Evolutionary conservation across 2,113 vertebrate species (phyloP).

Genomic region (Hystrix brachyura): DNA sequence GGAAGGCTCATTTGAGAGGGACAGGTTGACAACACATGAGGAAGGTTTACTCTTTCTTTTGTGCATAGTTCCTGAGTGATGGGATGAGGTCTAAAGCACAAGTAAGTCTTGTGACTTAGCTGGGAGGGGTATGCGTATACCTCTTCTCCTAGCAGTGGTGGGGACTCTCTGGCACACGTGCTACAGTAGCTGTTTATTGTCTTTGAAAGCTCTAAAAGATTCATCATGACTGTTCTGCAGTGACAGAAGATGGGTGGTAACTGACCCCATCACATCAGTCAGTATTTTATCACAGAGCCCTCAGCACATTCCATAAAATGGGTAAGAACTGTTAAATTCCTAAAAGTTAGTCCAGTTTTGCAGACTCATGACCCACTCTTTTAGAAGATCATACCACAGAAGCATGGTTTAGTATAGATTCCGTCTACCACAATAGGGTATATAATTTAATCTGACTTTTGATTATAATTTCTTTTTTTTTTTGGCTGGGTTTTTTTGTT

Average conservation of each 20-base stretch:
- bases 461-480: neutral
- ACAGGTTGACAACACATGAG: neutral
- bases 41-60: neutral
- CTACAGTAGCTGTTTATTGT: neutral
- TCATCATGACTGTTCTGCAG: neutral
- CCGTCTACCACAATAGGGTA: neutral
- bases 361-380: neutral
- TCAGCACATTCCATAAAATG: neutral
- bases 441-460: conserved; percentile 29
- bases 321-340: conserved; percentile 14
- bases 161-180: neutral
- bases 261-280: neutral
- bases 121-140: neutral
- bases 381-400: conserved; percentile 1
- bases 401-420: conserved; percentile 43
- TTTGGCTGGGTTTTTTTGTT: too few relatives aligned
- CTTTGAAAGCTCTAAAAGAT: neutral
- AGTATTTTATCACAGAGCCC: neutral
- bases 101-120: neutral
- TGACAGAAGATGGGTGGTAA: neutral
- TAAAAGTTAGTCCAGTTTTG: conserved; percentile 5
- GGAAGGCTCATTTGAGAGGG: neutral
- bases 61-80: neutral
- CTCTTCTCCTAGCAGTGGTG: neutral
- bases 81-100: neutral